Conservation (phyloP, 2,888 invertebrate genomes). For the Philaethria dido region DNA sequence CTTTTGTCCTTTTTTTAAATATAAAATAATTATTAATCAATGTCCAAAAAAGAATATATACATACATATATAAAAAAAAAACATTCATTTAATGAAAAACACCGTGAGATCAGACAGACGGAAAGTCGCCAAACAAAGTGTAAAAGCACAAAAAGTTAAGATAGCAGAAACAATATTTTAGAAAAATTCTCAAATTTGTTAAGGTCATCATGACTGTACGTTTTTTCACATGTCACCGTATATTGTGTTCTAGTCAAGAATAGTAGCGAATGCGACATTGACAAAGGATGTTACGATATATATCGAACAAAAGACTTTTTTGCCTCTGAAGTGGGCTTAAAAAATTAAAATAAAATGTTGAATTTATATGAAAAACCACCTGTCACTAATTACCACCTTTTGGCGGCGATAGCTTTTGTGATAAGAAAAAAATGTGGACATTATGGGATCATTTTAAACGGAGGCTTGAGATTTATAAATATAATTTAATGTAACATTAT, state of each 20-base stretch:
- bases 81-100: slow-evolving; percentile 4
- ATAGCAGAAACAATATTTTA: slow-evolving; percentile 60
- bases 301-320: slow-evolving; percentile 65
- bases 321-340: slow-evolving; percentile 52
- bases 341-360: slow-evolving; percentile 59
- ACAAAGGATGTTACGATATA: slow-evolving; percentile 79
- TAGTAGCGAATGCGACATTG: slow-evolving; percentile 77
- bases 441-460: slow-evolving; percentile 47
- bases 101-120: slow-evolving; percentile 58
- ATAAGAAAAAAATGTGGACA: slow-evolving; percentile 52
- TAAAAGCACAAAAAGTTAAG: slow-evolving; percentile 51
- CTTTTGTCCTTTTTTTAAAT: not conserved
- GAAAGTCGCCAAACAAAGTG: slow-evolving; percentile 66
- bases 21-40: slow-evolving; percentile 13
- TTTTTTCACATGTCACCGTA: slow-evolving; percentile 75
- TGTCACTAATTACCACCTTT: slow-evolving; percentile 83
- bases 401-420: slow-evolving; percentile 71
- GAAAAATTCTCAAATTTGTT: slow-evolving; percentile 60
- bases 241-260: slow-evolving; percentile 66
- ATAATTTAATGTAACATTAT: slow-evolving; percentile 40
- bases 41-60: slow-evolving; percentile 3
- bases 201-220: slow-evolving; percentile 71
- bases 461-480: slow-evolving; percentile 44
- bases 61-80: not conserved
- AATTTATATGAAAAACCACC: slow-evolving; percentile 78